Conservation (phyloP, 2,888 invertebrate genomes). For the Macrophya alboannulata region DNA sequence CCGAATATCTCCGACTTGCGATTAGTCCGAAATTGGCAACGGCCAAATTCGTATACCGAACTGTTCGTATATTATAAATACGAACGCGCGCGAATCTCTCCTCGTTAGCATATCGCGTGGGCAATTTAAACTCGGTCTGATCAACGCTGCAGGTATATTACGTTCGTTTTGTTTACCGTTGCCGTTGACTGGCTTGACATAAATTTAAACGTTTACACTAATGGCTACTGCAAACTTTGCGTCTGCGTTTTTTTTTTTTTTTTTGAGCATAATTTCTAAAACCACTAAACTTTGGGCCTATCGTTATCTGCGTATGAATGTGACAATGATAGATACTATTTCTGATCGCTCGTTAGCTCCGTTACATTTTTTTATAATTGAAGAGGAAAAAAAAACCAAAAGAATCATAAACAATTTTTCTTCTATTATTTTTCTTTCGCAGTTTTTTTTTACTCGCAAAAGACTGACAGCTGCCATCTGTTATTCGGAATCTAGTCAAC, state of each 20-base stretch:
- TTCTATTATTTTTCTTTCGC: neutral
- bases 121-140: constrained; percentile 27
- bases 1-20: neutral
- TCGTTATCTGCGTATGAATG: neutral
- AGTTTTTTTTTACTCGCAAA: neutral
- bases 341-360: neutral
- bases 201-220: constrained; percentile 35
- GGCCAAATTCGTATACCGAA: constrained; percentile 51
- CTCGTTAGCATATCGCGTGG: constrained; percentile 61
- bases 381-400: neutral
- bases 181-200: constrained; percentile 43
- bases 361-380: neutral
- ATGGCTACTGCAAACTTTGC: neutral
- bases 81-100: constrained; percentile 55
- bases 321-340: neutral
- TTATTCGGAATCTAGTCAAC: constrained; percentile 69
- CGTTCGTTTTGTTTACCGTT: constrained; percentile 43
- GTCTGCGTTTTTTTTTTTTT: neutral
- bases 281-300: neutral
- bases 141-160: neutral
- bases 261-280: neutral
- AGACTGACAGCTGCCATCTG: constrained; percentile 51
- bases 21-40: constrained; percentile 3
- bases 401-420: neutral
- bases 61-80: neutral